Conservation (phyloP, 2,113 vertebrate species). For the Aplodontia rufa region DNA sequence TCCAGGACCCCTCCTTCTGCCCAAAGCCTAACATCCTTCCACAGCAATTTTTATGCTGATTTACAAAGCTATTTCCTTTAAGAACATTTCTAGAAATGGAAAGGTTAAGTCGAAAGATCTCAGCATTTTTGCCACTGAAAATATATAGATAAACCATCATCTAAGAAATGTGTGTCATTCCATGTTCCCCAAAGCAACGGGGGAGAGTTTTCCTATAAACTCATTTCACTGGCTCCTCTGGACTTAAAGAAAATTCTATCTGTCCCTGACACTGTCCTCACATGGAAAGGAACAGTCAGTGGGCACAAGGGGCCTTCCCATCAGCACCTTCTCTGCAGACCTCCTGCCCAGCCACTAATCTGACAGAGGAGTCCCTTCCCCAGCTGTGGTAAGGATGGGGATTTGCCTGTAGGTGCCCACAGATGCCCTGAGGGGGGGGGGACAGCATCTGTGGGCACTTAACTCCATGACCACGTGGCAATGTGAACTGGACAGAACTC, state of each 20-base stretch:
- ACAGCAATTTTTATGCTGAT: not conserved
- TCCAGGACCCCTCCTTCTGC: not conserved
- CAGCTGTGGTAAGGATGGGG: not conserved
- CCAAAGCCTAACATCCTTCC: not conserved
- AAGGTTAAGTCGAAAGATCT: not conserved
- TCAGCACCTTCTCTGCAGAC: no score
- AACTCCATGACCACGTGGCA: not conserved
- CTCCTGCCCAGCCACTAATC: not conserved
- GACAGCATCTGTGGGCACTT: no score
- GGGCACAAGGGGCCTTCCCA: no score
- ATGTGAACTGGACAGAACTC: not conserved
- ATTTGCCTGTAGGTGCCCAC: not conserved
- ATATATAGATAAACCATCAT: not conserved
- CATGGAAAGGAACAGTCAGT: not conserved
- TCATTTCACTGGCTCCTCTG: not conserved
- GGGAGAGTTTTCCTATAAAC: not conserved
- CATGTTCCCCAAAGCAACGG: not conserved
- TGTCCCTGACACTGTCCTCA: not conserved
- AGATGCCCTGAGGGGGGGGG: not conserved
- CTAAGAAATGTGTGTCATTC: not conserved
- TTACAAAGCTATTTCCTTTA: not conserved
- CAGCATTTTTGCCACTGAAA: not conserved
- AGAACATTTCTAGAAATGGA: not conserved
- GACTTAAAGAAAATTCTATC: not conserved
- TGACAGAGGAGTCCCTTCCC: not conserved